A percentile compares a stretch with the other conserved stretches of the same genome.
Conservation (phyloP, 2,113 vertebrate species). For the Chionomys nivalis region DNA sequence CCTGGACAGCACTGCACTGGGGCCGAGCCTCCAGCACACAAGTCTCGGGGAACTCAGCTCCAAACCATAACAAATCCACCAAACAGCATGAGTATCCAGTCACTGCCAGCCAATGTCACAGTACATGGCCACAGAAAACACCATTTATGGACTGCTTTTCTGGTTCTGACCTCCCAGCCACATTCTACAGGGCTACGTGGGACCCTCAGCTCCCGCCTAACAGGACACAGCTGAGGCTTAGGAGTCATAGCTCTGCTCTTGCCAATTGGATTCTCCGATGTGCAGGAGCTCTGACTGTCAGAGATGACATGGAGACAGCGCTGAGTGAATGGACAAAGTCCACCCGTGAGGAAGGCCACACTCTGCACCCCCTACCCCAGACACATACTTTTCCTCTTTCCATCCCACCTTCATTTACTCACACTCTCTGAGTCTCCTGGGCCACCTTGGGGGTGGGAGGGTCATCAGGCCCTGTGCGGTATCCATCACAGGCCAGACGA, state of each 20-base stretch:
- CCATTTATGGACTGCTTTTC: background rate
- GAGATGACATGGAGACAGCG: background rate
- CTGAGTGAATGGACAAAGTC: too few relatives aligned
- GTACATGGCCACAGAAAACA: background rate
- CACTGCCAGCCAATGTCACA: rapidly evolving
- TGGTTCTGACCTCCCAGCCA: background rate
- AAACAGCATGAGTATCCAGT: background rate
- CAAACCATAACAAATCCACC: background rate
- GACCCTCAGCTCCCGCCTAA: background rate
- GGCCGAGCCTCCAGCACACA: too few relatives aligned
- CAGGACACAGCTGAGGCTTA: background rate
- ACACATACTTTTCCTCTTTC: background rate
- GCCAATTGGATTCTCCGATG: background rate
- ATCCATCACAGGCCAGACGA: background rate
- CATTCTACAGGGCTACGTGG: background rate
- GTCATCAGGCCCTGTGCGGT: too few relatives aligned
- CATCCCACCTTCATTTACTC: background rate
- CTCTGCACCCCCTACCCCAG: background rate
- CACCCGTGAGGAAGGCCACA: background rate
- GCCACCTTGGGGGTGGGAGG: background rate
- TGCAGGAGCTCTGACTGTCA: background rate
- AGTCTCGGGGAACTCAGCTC: background rate
- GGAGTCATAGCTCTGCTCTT: background rate
- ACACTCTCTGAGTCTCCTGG: background rate
- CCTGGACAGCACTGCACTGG: background rate